These are phyloP conservation scores for Zaprionus tsacasi DNA, from an alignment of 1,140 invertebrate genomes.

Conservation along the genomic window DNA sequence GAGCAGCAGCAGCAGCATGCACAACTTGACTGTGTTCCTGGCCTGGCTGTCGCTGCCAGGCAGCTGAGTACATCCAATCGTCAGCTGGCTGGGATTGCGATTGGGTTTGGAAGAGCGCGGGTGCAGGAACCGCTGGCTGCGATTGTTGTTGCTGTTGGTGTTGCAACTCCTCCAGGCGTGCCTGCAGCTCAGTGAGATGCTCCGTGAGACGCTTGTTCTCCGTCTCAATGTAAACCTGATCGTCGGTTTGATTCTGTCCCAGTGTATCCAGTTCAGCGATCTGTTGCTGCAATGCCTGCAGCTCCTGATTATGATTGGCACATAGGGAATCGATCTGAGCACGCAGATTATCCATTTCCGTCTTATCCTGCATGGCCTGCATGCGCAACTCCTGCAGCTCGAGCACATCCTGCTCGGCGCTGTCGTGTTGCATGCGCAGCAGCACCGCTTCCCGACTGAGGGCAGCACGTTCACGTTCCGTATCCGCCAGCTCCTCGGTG, in stretches of 20 bases:
- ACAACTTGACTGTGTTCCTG: constrained; percentile 4
- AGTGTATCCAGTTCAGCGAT: constrained; percentile 77
- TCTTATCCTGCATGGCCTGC: constrained; percentile 80
- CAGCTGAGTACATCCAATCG: constrained; percentile 26
- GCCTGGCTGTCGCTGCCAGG: not conserved
- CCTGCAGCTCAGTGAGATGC: constrained; percentile 73
- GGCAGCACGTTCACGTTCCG: constrained; percentile 62
- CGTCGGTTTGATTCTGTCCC: constrained; percentile 81
- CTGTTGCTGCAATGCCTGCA: constrained; percentile 71
- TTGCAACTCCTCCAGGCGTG: constrained; percentile 69
- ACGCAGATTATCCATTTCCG: constrained; percentile 80
- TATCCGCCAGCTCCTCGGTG: constrained; percentile 77
- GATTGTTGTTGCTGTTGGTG: constrained; percentile 16
- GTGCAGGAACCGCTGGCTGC: constrained; percentile 4
- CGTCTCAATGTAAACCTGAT: constrained; percentile 80
- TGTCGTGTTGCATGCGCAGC: constrained; percentile 79
- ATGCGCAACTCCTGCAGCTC: constrained; percentile 81
- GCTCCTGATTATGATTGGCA: constrained; percentile 74
- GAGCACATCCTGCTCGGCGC: constrained; percentile 73
- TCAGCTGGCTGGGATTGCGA: not conserved
- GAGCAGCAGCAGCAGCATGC: not conserved
- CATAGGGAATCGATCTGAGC: constrained; percentile 72
- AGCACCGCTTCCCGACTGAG: constrained; percentile 71
- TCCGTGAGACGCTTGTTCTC: constrained; percentile 80
- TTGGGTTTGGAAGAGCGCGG: not conserved